Base-by-base conservation (phyloP, 2,888 invertebrate genomes). In the Fragum fragum region DNA sequence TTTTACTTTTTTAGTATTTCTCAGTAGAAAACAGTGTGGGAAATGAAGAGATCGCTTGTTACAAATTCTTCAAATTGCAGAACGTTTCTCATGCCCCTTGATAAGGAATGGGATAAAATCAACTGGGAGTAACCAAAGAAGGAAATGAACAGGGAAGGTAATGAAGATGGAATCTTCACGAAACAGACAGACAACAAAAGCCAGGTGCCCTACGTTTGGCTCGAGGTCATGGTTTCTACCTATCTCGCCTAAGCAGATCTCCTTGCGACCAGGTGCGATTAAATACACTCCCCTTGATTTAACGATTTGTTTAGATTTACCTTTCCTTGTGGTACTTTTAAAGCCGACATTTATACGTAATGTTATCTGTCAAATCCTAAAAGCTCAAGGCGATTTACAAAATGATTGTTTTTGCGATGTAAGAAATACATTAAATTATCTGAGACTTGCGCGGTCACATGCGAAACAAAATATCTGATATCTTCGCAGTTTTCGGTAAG, bases 161-260 rank as follows among this genome's bases (percentile, higher is more conserved):
- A 57, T 11, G 26, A 57, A 28, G 26, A 28, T 57, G 28, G 57
- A 28, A 57, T 26, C 28, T 63, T 16, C 32, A 23, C 39, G 66
- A 9, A 23, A 59, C 61, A 73, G 73, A 73, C 73, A 73, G 73
- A 42, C 39, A 23, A 66, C 66, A 26, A 39, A 57, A 73, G 16
- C 59, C 73, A 73, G 59, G 73, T 73, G 72, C 52, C 42, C 21
- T n/a, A 47, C 55, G 66, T 72, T 73, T 68, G 52, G 53, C 57
- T 80, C 57, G 59, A 61, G 68, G 69, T 72, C 72, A 42, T 68
- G 66, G 75, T 80, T 59, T 72, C 61, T 57, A 72, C 68, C 72
- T 72, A 66, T 66, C 66, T 66, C 66, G 68, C 29, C 55, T 80
- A 80, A 80, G 76, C 80, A 80, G 57, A 53, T 26, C 36, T 42